Conservation (phyloP, 2,113 vertebrate species). For the Plotosus lineatus region DNA sequence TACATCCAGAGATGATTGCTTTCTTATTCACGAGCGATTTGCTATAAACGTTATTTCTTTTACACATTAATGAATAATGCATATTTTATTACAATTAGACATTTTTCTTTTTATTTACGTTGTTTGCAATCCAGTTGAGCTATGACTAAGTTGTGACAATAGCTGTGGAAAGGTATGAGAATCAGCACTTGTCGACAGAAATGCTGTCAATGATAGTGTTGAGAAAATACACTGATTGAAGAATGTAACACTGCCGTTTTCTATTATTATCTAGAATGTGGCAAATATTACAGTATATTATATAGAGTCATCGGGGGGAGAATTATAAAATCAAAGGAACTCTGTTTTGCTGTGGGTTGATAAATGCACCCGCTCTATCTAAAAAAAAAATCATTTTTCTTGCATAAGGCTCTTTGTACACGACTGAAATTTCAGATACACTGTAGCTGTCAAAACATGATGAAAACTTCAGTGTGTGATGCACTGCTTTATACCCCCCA, state of each 20-base stretch:
- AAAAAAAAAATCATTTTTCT: slow-evolving; percentile 10
- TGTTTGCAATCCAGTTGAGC: no score
- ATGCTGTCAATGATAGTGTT: neutral
- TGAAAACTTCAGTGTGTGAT: neutral
- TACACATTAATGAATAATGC: no score
- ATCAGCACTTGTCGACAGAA: neutral
- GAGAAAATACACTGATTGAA: neutral
- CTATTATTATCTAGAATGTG: neutral
- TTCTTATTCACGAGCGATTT: no score
- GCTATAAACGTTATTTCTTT: no score
- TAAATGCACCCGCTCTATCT: neutral
- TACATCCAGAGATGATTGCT: no score
- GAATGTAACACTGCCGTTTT: neutral
- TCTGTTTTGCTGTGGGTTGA: neutral
- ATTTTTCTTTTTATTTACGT: no score
- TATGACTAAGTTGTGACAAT: no score
- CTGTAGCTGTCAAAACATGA: neutral
- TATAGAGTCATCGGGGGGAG: neutral
- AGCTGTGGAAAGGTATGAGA: no score
- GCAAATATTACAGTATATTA: neutral
- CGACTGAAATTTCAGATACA: neutral
- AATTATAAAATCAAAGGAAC: neutral
- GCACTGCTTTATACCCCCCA: neutral
- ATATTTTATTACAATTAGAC: no score
- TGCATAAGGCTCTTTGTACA: neutral